Evolutionary conservation across 2,113 vertebrate species (phyloP).

Genomic region (Fregata magnificens): DNA sequence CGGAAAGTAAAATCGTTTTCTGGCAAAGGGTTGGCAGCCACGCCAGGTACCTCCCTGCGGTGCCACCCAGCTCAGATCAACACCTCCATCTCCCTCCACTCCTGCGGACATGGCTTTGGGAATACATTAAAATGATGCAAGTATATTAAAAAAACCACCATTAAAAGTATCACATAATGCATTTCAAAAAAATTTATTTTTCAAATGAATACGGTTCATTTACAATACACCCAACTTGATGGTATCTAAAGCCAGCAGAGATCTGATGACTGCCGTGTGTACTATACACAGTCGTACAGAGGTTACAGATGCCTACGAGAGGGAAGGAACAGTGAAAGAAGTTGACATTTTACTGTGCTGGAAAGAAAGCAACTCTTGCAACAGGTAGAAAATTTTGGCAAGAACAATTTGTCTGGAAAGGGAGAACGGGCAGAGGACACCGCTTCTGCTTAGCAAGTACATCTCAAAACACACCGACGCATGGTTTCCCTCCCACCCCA

Average conservation of each 20-base stretch:
- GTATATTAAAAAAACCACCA: neutral
- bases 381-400: slow-evolving; percentile 75
- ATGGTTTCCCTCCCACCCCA: neutral
- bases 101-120: neutral
- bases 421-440: slow-evolving; percentile 57
- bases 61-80: neutral
- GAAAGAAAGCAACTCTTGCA: slow-evolving; percentile 59
- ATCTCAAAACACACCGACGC: slow-evolving; percentile 54
- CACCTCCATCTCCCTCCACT: neutral
- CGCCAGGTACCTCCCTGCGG: neutral
- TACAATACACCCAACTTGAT: slow-evolving; percentile 48
- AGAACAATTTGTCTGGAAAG: slow-evolving; percentile 57
- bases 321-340: slow-evolving; percentile 25
- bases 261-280: slow-evolving; percentile 9
- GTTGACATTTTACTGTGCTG: slow-evolving; percentile 53
- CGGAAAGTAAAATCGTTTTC: neutral
- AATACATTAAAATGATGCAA: neutral
- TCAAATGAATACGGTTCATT: slow-evolving; percentile 32
- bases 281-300: slow-evolving; percentile 28
- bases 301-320: slow-evolving; percentile 44
- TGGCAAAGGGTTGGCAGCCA: neutral
- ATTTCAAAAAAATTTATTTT: slow-evolving; percentile 43
- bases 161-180: neutral
- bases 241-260: slow-evolving; percentile 57
- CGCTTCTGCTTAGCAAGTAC: slow-evolving; percentile 56